Base-by-base conservation (phyloP, 2,888 invertebrate species). In the Dasysyrphus tricinctus region DNA sequence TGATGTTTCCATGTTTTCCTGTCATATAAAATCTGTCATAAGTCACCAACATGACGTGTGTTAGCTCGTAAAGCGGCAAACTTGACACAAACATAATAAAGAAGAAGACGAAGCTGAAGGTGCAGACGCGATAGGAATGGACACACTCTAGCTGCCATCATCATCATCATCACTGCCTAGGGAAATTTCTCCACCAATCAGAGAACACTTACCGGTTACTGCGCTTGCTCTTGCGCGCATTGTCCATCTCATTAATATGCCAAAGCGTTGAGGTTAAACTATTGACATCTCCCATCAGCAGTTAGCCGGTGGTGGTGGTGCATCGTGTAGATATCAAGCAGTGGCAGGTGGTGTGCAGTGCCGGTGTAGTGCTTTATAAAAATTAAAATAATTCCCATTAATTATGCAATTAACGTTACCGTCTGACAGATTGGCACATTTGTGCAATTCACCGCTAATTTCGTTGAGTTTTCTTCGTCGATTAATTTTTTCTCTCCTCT, bases 361-460 rank as follows among this genome's bases (percentile, higher is more conserved):
- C 14, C 24, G 24, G 24, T 24, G 32, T 16, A 57, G 32, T 70
- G 51, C 14, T 51, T 44, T 69, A 83, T 87, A 80, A 69, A 83
- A 87, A 87, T 87, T 83, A 87, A 83, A 87, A 87, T 83, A 83
- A 80, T 83, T 87, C 73, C 59, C 83, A 87, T 87, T 87, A 87
- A 87, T 83, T 87, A 87, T 87, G 87, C 87, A 87, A 87, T 87
- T 83, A 83, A 87, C 87, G 87, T 83, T 87, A 63, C 76, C 70
- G 12, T 73, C 80, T 87, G 87, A 87, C 87, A 87, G 83, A 87
- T 87, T 87, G 79, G 79, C 76, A 75, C 76, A 80, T 83, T 86
- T 79, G 82, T 73, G 82, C 76, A 79, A 86, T 86, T 82, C 86
- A 82, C 86, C 86, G 86, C 86, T 86, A 86, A 86, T 86, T 86